Evolutionary conservation across 2,888 invertebrate genomes (phyloP), one percentile per base, ranked within the genome.

Genomic region (Rutpela maculata): DNA sequence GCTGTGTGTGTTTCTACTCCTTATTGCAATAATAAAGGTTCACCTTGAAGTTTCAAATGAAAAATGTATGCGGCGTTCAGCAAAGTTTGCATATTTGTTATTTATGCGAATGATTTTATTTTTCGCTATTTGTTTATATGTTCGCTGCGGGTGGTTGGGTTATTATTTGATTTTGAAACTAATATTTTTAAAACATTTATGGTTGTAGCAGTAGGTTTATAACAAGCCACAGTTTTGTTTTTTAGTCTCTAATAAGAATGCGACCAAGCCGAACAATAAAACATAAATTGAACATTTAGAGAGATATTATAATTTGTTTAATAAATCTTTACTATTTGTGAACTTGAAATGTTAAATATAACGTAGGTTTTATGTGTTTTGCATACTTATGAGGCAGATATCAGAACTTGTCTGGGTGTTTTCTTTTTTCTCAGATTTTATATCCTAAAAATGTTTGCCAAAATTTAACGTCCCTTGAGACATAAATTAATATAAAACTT

Each of bases 101-200:
- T 81, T 81, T 80, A 81, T 75, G 80, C 67, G 74, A 78, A 77
- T 72, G 80, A 77, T 77, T 78, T 81, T 71, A 79, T 75, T 80
- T 81, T 81, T 80, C 78, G 78, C 77, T 81, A 75, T 81, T 81
- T 83, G 81, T 83, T 84, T 83, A 80, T 84, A 78, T 78, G 80
- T 76, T 75, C 81, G 74, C 83, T 79, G 79, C 82, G 80, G 83
- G 83, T 74, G 83, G 81, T 68, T 75, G 75, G 66, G 70, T 77
- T 76, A 59, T 80, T 80, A 76, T 79, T 74, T 72, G 75, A 73
- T 78, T 77, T 75, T 56, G 78, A 75, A 74, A 77, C 75, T 65
- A 75, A 78, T 78, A 74, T 80, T 78, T 78, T 19, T 38, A 57
- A n/a, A 57, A n/a, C 35, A 15, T 31, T 62, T 31, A 17, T 22